These are phyloP conservation scores for Phrynosoma platyrhinos DNA, from an alignment of 2,113 vertebrate species.

Conservation along the genomic window DNA sequence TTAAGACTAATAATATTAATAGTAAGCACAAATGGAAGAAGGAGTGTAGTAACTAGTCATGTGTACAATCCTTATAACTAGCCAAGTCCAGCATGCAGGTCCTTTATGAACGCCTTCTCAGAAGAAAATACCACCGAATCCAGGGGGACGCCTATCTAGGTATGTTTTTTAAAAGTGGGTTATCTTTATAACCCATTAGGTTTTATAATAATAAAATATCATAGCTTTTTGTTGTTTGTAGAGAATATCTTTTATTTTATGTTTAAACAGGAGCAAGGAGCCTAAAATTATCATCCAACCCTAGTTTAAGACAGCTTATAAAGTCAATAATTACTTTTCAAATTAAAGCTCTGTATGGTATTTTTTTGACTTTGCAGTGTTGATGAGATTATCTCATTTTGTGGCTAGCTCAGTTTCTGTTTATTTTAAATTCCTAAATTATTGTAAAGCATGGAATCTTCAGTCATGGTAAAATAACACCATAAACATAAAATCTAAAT, in stretches of 20 bases:
- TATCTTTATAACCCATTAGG: conserved; percentile 71
- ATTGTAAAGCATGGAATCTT: not conserved
- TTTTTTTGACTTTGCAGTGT: not conserved
- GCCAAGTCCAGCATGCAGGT: conserved; percentile 99
- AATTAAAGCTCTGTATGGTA: not conserved
- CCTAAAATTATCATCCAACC: not conserved
- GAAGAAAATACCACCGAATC: conserved; percentile 95
- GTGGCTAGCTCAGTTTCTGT: not conserved
- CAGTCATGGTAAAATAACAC: conserved; percentile 9
- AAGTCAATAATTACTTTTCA: not conserved
- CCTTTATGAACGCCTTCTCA: conserved; percentile 98
- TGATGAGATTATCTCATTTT: conserved; percentile 27
- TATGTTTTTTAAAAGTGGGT: conserved; percentile 84
- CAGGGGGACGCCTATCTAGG: conserved; percentile 94
- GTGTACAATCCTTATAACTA: conserved; percentile 97
- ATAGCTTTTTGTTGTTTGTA: conserved; percentile 59
- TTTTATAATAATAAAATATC: conserved; percentile 23
- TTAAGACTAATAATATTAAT: conserved; percentile 80
- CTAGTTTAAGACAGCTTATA: rapidly evolving
- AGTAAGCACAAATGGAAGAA: conserved; percentile 75
- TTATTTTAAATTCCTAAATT: conserved; percentile 13
- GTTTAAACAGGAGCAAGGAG: conserved; percentile 31
- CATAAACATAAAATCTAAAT: not conserved
- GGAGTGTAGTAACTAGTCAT: conserved; percentile 91
- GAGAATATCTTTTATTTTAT: conserved; percentile 45